Percentiles rank a stretch among this genome's conserved stretches.
Conservation (phyloP, 2,113 vertebrate genomes). For the Pangasianodon gigas region DNA sequence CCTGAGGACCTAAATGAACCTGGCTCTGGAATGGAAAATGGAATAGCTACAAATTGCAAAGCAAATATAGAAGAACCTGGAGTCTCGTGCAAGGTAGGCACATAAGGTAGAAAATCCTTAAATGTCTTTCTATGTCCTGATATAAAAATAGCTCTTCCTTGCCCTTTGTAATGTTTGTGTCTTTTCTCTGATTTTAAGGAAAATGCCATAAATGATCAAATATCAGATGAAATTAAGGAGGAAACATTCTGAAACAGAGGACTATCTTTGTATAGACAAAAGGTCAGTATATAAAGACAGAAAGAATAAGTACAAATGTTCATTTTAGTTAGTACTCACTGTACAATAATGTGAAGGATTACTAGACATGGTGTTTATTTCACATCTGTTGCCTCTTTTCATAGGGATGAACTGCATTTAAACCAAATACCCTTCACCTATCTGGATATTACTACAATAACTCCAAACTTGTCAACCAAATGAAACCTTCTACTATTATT, state of each 20-base stretch:
- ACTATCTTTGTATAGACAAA: not conserved
- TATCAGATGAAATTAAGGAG: conserved; percentile 2
- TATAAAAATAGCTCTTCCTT: not conserved
- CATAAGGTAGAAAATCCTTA: not conserved
- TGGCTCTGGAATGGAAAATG: conserved; percentile 15
- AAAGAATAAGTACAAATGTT: not conserved
- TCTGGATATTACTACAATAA: not conserved
- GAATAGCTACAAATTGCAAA: not conserved
- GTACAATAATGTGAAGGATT: not conserved
- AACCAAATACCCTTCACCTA: not conserved
- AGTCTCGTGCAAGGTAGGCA: conserved; percentile 21
- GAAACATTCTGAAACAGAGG: not conserved
- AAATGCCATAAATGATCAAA: not conserved
- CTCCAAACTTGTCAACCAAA: not conserved
- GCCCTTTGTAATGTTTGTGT: not conserved
- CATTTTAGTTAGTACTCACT: not conserved
- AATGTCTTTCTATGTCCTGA: not conserved
- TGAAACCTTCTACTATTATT: not conserved
- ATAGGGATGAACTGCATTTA: conserved; percentile 18
- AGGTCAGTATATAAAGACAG: conserved; percentile 16
- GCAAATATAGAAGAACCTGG: conserved; percentile 2
- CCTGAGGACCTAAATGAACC: not conserved
- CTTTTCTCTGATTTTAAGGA: conserved; percentile 22
- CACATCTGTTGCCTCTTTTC: not conserved
- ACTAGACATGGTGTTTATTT: not conserved